phyloP scores from a whole-genome alignment of 2,113 vertebrate genomes.

The Gallinago undulata region DNA sequence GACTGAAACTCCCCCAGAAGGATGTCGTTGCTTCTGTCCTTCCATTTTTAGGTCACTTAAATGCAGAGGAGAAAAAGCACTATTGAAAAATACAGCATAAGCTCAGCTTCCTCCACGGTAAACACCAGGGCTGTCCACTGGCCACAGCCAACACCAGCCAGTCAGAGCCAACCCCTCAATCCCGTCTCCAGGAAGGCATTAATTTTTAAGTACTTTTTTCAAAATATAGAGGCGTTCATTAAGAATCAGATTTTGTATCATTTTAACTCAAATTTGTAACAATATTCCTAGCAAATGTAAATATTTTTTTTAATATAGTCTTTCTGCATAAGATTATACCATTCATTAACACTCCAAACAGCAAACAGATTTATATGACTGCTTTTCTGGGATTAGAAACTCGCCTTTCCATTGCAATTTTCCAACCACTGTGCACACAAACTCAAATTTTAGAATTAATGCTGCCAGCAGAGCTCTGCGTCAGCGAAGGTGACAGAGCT shows the following conservation, averaged over 20 bases:
- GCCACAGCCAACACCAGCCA: neutral
- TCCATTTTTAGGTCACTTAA: constrained; percentile 87
- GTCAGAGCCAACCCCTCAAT: neutral
- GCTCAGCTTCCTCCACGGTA: neutral
- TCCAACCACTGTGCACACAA: neutral
- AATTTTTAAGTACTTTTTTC: neutral
- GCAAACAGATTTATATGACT: neutral
- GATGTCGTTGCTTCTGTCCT: constrained; percentile 89
- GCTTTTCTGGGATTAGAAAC: neutral
- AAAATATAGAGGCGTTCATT: neutral
- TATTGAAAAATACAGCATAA: neutral
- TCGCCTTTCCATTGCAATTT: neutral
- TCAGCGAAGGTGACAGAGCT: too few relatives aligned
- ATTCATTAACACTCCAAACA: neutral
- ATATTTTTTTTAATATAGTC: neutral
- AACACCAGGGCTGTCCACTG: neutral
- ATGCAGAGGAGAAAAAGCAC: neutral
- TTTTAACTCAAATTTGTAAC: neutral
- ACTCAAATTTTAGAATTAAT: neutral
- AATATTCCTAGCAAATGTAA: neutral
- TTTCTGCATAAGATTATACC: neutral
- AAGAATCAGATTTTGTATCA: neutral
- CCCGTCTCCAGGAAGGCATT: neutral
- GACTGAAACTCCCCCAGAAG: constrained; percentile 87
- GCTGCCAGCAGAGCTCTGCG: neutral